Evolutionary conservation across 2,888 invertebrate species (phyloP), one percentile per base, ranked within the genome.

Genomic region (Sinotaia quadrata): DNA sequence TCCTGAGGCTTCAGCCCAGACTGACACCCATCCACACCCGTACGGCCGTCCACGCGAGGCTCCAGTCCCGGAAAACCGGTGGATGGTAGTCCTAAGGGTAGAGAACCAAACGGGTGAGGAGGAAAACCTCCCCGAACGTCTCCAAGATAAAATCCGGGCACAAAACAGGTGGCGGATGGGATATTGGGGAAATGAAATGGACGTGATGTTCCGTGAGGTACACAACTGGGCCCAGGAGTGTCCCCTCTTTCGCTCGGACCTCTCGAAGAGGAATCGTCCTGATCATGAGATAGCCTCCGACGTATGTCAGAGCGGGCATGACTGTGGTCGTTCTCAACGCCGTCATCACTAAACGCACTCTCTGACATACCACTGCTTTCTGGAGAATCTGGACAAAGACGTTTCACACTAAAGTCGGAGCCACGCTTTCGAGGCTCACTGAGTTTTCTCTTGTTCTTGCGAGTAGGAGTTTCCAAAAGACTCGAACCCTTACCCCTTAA

Each of bases 381-480:
- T 29, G 75, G 69, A 68, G 76, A 79, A 33, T 83, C 81, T 57
- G 82, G 82, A 74, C 85, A 82, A 60, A 84, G 80, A 34, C 84
- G 72, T 67, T 87, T 87, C 69, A 83, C 82, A 70, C 78, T 79
- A 59, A 85, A 80, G 69, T 86, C 85, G 24, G 80, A 80, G 33
- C 65, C 62, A 41, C 85, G 71, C 61, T 82, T 80, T 66, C 80
- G 81, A 0, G 94, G 92, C 72, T 93, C 92, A 27, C 91, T 91
- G 70, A 92, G 90, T 86, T 93, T 93, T 69, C 93, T 89, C 85
- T 93, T 93, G 83, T 92, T 92, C 75, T 91, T 85, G 76, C 89
- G 72, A n/a, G 70, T 70, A 0, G 77, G 71, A 2, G 76, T 73
- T 33, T 76, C 76, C 44, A 63, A 31, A 31, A 65, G 52, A 51